These are phyloP conservation scores for Leptogaster cylindrica DNA, from an alignment of 2,888 invertebrate species.

Conservation along the genomic window DNA sequence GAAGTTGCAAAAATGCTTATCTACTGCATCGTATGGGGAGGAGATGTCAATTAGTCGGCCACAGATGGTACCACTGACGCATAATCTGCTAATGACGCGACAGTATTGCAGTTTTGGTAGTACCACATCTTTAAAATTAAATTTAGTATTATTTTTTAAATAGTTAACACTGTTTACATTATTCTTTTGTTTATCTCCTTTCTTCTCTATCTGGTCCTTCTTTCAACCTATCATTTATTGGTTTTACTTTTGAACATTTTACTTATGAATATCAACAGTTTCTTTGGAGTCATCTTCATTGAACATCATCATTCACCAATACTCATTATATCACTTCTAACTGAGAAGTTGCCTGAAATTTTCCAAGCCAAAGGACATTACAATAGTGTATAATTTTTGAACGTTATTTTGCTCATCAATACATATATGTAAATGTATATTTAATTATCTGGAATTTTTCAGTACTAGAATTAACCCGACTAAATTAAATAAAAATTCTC, in stretches of 20 bases:
- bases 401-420: too few species aligned
- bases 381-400: too few species aligned
- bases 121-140: conserved; percentile 61
- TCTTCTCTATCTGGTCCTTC: background rate
- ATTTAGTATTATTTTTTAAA: conserved; percentile 9
- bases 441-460: too few species aligned
- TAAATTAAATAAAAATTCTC: conserved; percentile 24
- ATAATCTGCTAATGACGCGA: conserved; percentile 81
- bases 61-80: conserved; percentile 55
- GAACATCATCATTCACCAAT: conserved; percentile 22
- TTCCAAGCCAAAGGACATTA: conserved; percentile 20
- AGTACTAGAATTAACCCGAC: too few species aligned
- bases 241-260: conserved; percentile 1
- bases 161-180: conserved; percentile 5
- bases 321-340: too few species aligned
- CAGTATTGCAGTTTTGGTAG: conserved; percentile 96
- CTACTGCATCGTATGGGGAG: conserved; percentile 84
- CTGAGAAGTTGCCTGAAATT: background rate
- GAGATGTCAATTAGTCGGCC: conserved; percentile 62
- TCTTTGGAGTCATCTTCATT: conserved; percentile 26
- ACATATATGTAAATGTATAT: too few species aligned
- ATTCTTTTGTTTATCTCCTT: conserved; percentile 3
- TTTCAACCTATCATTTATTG: conserved; percentile 5
- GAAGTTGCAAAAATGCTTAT: conserved; percentile 90
- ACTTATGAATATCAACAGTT: conserved; percentile 2